phyloP scores from a whole-genome alignment of 2,113 vertebrate species.

The Isurus oxyrinchus region DNA sequence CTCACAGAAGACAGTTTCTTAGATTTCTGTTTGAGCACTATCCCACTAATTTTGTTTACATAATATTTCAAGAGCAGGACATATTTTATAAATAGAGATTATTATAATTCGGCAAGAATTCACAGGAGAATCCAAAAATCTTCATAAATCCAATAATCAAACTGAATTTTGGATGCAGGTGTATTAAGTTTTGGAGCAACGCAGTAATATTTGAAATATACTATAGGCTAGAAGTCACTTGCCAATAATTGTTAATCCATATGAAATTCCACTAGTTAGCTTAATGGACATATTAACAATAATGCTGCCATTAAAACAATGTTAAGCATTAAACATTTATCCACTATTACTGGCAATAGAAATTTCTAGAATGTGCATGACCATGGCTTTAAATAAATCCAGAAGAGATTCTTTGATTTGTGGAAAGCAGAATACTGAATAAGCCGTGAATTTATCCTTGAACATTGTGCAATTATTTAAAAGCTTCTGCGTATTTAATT shows the following conservation, averaged over 20 bases:
- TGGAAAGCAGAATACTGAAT: background rate
- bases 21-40: background rate
- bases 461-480: background rate
- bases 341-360: background rate
- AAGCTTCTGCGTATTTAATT: background rate
- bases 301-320: background rate
- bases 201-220: background rate
- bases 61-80: background rate
- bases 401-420: background rate
- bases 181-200: background rate
- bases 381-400: background rate
- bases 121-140: background rate
- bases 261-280: background rate
- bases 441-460: constrained; percentile 3
- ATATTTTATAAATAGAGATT: background rate
- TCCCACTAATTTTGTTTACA: background rate
- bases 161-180: background rate
- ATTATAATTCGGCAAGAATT: background rate
- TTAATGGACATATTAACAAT: background rate
- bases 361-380: background rate
- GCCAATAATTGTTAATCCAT: background rate
- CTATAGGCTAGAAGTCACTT: background rate
- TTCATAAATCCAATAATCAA: background rate
- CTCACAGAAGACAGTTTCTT: background rate
- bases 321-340: background rate